These are phyloP conservation scores for Microtus richardsoni DNA, from an alignment of 2,113 vertebrate genomes.

Conservation along the genomic window DNA sequence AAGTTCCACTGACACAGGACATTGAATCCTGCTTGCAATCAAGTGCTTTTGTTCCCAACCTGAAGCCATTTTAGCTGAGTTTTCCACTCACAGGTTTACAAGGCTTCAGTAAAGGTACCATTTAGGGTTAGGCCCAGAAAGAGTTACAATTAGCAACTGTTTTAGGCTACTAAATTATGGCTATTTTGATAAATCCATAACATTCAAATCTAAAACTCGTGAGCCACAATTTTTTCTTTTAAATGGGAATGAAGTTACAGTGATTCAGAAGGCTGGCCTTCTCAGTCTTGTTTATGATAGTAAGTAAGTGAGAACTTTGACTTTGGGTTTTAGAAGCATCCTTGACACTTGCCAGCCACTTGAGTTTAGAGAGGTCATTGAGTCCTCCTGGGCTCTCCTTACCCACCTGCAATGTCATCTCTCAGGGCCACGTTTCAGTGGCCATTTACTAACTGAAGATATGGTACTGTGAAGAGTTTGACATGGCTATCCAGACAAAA, in stretches of 20 bases:
- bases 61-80: background rate
- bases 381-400: background rate
- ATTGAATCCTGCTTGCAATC: background rate
- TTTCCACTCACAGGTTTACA: background rate
- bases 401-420: background rate
- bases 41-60: background rate
- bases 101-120: background rate
- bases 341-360: background rate
- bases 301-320: background rate
- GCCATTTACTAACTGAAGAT: conserved; percentile 4
- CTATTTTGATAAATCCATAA: background rate
- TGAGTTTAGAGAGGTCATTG: background rate
- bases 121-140: background rate
- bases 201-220: background rate
- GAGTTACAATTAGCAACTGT: background rate
- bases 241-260: background rate
- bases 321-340: background rate
- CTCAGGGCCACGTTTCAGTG: background rate
- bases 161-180: background rate
- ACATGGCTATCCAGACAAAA: background rate
- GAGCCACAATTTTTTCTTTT: background rate
- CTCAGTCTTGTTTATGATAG: background rate
- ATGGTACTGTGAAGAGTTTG: background rate
- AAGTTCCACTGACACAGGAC: background rate
- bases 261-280: background rate